Base-by-base conservation (phyloP, 2,113 vertebrate genomes). In the Gasterosteus nipponicus region DNA sequence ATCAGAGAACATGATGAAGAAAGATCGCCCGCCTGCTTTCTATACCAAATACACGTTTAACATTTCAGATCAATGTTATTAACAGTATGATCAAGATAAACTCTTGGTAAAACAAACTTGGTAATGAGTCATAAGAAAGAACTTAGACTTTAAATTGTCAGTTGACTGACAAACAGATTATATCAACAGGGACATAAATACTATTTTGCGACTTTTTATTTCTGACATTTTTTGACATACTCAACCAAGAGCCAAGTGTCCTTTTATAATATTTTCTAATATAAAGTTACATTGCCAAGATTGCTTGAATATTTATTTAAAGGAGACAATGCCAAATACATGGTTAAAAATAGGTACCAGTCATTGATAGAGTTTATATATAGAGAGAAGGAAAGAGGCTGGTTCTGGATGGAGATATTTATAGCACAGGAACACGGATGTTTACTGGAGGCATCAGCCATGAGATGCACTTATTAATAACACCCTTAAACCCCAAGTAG, bases 311-410 rank as follows among this genome's bases (percentile, higher is more conserved):
- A 86, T 80, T 82, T 87, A 81, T 81, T 80, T 81, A 82, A 88
- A 70, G 78, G 70, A 81, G 70, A 33, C 57, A 54, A 49, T 81
- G 85, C 89, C 88, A 90, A 87, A 82, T 79, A 69, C 44, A 70
- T 71, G 19, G 62, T 75, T 89, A 87, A 87, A 92, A 92, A 92
- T 91, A 93, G 88, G 88, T 66, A 64, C 59, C 78, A 85, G 77
- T 82, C 87, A 91, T 91, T 92, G 86, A 92, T 90, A 84, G 89
- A 42, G 54, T 66, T 44, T 94, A 90, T 85, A 92, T 93, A 93
- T 91, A 93, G 88, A 86, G 69, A 78, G 78, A 86, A 84, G 83
- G 82, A 73, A 86, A 82, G 57, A 77, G 57, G 81, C 82, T 88
- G 84, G 72, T 82, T 84, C 78, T 80, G 56, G 42, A 69, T 56